Percentiles rank a stretch among this genome's conserved stretches.
Evolutionary conservation across 2,888 invertebrate species (phyloP).

Genomic region (Pristionchus fissidentatus): DNA sequence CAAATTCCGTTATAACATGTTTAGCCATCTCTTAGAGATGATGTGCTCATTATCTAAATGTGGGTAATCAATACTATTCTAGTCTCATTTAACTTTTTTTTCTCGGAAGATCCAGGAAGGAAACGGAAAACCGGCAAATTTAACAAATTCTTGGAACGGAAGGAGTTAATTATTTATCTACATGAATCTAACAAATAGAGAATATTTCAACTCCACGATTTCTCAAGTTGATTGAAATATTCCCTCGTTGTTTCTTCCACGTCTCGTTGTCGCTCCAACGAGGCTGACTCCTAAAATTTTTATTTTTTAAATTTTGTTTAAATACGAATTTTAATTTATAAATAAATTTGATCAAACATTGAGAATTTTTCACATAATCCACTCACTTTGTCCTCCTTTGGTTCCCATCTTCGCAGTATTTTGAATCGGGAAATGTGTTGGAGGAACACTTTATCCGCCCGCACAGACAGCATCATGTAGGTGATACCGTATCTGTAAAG

Average conservation of each 20-base stretch:
- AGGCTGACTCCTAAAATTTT: background rate
- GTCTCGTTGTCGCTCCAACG: background rate
- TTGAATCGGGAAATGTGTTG: background rate
- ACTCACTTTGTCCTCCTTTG: background rate
- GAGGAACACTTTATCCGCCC: background rate
- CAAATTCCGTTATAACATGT: too few relatives aligned
- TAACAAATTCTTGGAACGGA: too few relatives aligned
- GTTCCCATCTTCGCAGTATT: background rate
- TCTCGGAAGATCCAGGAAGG: too few relatives aligned
- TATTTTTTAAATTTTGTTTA: background rate
- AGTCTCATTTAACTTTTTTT: too few relatives aligned
- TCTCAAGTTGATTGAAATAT: background rate
- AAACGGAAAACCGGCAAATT: too few relatives aligned
- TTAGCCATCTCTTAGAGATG: too few relatives aligned
- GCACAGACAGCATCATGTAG: background rate
- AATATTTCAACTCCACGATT: constrained; percentile 9
- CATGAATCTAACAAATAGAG: background rate
- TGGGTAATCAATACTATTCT: too few relatives aligned
- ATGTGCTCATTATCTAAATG: too few relatives aligned
- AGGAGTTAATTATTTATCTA: background rate
- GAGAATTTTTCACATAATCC: too few relatives aligned
- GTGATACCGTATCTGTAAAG: background rate
- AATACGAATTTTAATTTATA: background rate
- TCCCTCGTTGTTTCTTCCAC: background rate
- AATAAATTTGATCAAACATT: too few relatives aligned